A percentile compares a stretch with the other conserved stretches of the same genome.
phyloP scores from a whole-genome alignment of 2,888 invertebrate genomes.

The Melanophora roralis region DNA sequence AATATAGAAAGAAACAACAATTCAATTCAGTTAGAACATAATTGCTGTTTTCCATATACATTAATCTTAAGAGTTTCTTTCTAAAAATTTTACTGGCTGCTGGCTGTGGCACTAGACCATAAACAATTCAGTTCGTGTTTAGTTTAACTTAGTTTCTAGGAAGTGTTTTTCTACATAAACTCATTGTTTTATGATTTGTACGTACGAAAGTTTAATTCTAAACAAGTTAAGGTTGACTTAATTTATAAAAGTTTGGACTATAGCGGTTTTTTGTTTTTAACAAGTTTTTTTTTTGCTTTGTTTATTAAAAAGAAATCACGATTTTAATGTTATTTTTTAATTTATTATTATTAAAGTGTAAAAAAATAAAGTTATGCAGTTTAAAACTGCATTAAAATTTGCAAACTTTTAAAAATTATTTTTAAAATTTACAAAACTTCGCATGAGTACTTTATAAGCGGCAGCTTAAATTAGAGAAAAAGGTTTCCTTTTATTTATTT shows the following conservation, averaged over 20 bases:
- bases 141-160: not conserved
- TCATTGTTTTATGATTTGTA: too few species aligned
- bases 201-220: not conserved
- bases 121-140: constrained; percentile 31
- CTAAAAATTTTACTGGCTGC: constrained; percentile 20
- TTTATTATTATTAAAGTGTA: too few species aligned
- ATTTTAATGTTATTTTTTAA: too few species aligned
- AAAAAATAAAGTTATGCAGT: too few species aligned
- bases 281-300: not conserved
- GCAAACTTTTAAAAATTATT: too few species aligned
- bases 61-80: not conserved
- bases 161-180: not conserved
- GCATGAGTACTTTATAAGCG: too few species aligned
- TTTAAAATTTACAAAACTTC: too few species aligned
- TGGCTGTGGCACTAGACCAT: constrained; percentile 57
- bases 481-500: too few species aligned
- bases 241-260: constrained; percentile 1
- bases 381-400: too few species aligned
- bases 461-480: too few species aligned
- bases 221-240: constrained; percentile 41
- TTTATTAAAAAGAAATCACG: too few species aligned
- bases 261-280: constrained; percentile 1
- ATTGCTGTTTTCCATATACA: not conserved
- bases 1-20: not conserved
- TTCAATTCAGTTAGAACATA: not conserved